phyloP scores from a whole-genome alignment of 1,140 invertebrate species.

The Aphelenchoides fujianensis region DNA sequence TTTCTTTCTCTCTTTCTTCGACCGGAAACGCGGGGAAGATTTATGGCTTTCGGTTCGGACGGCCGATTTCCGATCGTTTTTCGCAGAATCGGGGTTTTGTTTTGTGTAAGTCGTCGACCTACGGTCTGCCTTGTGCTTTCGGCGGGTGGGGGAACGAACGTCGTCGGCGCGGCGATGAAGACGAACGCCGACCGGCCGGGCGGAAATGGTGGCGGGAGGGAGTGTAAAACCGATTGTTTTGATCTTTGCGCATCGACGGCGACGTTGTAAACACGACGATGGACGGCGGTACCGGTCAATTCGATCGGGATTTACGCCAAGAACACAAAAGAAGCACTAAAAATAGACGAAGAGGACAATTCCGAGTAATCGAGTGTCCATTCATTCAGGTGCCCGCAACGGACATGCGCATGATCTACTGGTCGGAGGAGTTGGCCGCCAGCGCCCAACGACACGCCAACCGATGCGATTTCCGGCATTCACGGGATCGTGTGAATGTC shows the following conservation, averaged over 20 bases:
- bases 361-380: constrained; percentile 17
- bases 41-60: background rate
- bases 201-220: no score
- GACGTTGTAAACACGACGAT: no score
- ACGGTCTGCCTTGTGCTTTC: no score
- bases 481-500: constrained; percentile 56
- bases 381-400: constrained; percentile 61
- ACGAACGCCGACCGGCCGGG: no score
- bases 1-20: no score
- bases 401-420: constrained; percentile 61
- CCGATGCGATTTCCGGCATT: constrained; percentile 61
- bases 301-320: no score
- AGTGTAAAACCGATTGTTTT: background rate
- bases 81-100: background rate
- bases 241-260: background rate
- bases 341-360: background rate
- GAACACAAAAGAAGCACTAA: no score
- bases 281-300: no score
- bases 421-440: constrained; percentile 58
- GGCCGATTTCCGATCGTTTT: background rate
- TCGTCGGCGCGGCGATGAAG: no score
- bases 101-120: no score
- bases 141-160: no score
- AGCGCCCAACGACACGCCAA: constrained; percentile 60
- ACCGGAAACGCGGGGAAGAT: no score